These are phyloP conservation scores for Brachionus sp. DNA, from an alignment of 1,140 invertebrate genomes.

Conservation along the genomic window DNA sequence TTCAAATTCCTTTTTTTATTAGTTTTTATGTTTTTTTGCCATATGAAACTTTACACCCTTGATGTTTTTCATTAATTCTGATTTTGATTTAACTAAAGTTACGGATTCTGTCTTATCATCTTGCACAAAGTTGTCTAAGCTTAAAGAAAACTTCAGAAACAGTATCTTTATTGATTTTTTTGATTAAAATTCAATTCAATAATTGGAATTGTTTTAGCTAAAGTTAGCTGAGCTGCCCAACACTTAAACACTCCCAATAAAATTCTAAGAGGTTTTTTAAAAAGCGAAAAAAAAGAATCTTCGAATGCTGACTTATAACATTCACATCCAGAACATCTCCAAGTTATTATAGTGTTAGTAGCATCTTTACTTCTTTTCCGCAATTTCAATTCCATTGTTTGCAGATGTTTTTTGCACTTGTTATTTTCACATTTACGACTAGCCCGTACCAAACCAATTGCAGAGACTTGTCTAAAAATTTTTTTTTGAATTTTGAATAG, in stretches of 20 bases:
- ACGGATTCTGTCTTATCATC: not conserved
- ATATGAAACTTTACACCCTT: too few relatives aligned
- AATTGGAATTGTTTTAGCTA: not conserved
- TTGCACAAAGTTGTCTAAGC: not conserved
- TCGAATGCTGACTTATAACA: not conserved
- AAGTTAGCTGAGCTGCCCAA: not conserved
- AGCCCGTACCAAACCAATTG: too few relatives aligned
- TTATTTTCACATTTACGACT: too few relatives aligned
- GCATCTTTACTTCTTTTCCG: not conserved
- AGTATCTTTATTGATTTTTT: not conserved
- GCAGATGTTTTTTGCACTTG: too few relatives aligned
- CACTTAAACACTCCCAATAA: not conserved
- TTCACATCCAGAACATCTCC: not conserved
- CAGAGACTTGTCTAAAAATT: too few relatives aligned
- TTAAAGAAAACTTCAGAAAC: not conserved
- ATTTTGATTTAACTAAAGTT: not conserved
- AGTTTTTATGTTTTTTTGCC: too few relatives aligned
- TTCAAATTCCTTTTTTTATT: too few relatives aligned
- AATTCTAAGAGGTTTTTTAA: not conserved
- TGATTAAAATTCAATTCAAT: not conserved
- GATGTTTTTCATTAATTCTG: too few relatives aligned
- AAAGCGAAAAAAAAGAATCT: not conserved
- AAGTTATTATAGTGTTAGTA: not conserved
- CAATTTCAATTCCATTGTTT: not conserved
- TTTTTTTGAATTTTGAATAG: too few relatives aligned